A percentile compares a stretch with the other conserved stretches of the same genome.
Evolutionary conservation across 2,888 invertebrate species (phyloP).

Genomic region (Heliconius cydno): DNA sequence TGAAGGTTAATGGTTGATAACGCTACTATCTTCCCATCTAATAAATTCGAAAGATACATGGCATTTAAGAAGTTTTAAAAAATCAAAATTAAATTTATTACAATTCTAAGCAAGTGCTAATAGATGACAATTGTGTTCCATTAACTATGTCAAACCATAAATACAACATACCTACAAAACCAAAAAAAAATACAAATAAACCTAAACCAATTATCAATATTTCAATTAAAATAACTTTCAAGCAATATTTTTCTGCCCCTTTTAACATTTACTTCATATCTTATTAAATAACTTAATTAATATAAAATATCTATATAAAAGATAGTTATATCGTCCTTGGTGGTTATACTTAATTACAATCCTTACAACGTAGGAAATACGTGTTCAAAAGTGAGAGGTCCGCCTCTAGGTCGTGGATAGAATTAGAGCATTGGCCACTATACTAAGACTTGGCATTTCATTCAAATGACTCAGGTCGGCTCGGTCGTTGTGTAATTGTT

Average conservation of each 20-base stretch:
- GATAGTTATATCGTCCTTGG: slow-evolving; percentile 39
- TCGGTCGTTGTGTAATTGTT: slow-evolving; percentile 39
- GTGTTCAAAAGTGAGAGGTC: slow-evolving; percentile 46
- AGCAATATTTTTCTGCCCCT: not conserved
- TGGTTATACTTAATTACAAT: slow-evolving; percentile 38
- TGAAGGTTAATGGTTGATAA: not conserved
- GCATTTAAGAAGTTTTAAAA: not conserved
- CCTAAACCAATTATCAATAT: not conserved
- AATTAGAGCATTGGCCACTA: slow-evolving; percentile 43
- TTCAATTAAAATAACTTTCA: not conserved
- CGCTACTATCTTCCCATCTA: not conserved
- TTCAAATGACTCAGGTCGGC: slow-evolving; percentile 45
- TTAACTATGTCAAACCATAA: not conserved
- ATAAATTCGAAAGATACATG: not conserved
- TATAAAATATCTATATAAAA: slow-evolving; percentile 9
- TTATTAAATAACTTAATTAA: slow-evolving; percentile 36
- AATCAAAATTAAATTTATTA: no score
- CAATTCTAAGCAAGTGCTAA: not conserved
- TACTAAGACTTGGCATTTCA: slow-evolving; percentile 44
- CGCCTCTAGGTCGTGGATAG: slow-evolving; percentile 46
- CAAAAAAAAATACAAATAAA: not conserved
- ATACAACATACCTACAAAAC: not conserved
- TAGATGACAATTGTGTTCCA: not conserved
- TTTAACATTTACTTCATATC: slow-evolving; percentile 16
- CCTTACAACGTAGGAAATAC: slow-evolving; percentile 37